Conservation (phyloP, 2,888 invertebrate genomes). For the Endotricha flammealis region DNA sequence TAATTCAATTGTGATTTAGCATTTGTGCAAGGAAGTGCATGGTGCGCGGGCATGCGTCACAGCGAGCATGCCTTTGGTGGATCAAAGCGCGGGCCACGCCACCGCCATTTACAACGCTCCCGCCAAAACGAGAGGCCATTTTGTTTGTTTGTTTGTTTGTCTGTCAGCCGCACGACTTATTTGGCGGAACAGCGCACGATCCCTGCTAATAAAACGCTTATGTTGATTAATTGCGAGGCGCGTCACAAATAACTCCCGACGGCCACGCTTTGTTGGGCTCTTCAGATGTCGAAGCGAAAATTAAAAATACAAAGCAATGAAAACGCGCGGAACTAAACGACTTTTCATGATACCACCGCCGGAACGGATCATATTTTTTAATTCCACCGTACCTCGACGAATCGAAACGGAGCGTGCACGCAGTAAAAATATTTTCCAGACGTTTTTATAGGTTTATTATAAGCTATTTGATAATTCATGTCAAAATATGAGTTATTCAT, state of each 20-base stretch:
- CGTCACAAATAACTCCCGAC: conserved; percentile 35
- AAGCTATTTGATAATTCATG: too few relatives aligned
- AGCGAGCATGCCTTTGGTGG: neutral
- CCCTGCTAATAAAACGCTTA: conserved; percentile 62
- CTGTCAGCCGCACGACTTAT: conserved; percentile 50
- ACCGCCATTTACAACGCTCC: conserved; percentile 43
- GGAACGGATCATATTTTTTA: conserved; percentile 42
- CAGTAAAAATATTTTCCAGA: conserved; percentile 6
- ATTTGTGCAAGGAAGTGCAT: too few relatives aligned
- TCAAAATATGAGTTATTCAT: too few relatives aligned
- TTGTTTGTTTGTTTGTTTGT: conserved; percentile 30
- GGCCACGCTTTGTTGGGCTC: conserved; percentile 32
- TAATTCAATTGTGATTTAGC: too few relatives aligned
- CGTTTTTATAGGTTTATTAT: too few relatives aligned
- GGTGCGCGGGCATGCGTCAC: neutral
- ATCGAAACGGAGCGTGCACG: conserved; percentile 37
- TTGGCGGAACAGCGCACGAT: conserved; percentile 51
- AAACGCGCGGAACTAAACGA: conserved; percentile 48
- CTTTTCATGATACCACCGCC: conserved; percentile 33
- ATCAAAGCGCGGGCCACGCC: conserved; percentile 45
- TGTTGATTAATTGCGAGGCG: conserved; percentile 58
- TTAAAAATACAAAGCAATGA: conserved; percentile 32
- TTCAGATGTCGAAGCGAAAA: conserved; percentile 28
- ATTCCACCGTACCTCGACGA: conserved; percentile 34
- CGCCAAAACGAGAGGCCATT: conserved; percentile 33